A percentile compares a stretch with the other conserved stretches of the same genome.
These are phyloP conservation scores for Cephus runcator DNA, from an alignment of 2,888 invertebrate species.

Conservation along the genomic window DNA sequence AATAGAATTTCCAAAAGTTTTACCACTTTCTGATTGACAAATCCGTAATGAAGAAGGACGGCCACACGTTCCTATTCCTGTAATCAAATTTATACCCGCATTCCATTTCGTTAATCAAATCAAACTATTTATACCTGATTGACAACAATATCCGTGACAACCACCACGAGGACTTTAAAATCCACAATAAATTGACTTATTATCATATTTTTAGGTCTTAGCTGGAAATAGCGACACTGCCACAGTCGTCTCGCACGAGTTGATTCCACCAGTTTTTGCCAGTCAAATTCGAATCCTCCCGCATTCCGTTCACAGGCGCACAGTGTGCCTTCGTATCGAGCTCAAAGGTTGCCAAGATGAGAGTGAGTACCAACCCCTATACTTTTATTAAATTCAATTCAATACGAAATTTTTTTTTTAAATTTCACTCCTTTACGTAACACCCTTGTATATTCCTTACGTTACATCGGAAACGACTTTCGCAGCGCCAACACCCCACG, in stretches of 20 bases:
- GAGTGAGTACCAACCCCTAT: slow-evolving; percentile 67
- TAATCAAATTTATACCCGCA: neutral
- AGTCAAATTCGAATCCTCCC: slow-evolving; percentile 78
- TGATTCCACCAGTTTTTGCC: slow-evolving; percentile 79
- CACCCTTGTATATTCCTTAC: neutral
- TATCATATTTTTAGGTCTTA: slow-evolving; percentile 71
- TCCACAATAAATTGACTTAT: neutral
- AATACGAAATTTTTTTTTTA: neutral
- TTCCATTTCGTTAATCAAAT: neutral
- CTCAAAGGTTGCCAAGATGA: slow-evolving; percentile 77
- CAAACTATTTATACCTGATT: neutral
- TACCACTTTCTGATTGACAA: neutral
- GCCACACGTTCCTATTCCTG: neutral
- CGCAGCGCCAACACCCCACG: too few relatives aligned
- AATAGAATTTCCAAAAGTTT: neutral
- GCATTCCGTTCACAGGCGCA: slow-evolving; percentile 76
- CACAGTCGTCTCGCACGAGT: slow-evolving; percentile 73
- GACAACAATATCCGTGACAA: neutral
- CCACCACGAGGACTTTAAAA: neutral
- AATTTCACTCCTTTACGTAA: neutral
- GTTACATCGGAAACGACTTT: too few relatives aligned
- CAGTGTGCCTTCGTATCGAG: slow-evolving; percentile 81
- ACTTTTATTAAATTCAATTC: neutral
- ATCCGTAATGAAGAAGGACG: neutral
- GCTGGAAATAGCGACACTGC: slow-evolving; percentile 80